Evolutionary conservation across 1,140 invertebrate species (phyloP).

Genomic region (Tenebrio molitor): DNA sequence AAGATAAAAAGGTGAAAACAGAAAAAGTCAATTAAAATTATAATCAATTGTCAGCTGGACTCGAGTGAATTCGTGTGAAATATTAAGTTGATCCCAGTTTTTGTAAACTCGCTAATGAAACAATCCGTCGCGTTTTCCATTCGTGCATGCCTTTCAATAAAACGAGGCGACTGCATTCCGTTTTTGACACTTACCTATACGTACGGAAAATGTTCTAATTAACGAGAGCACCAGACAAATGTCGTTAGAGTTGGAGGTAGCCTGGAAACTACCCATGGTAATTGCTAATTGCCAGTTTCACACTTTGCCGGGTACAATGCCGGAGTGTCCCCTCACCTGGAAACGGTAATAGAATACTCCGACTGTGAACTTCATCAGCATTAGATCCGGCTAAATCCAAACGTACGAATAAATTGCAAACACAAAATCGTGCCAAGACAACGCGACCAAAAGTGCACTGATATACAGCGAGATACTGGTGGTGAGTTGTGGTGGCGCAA

Average conservation of each 20-base stretch:
- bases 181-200: slow-evolving; percentile 12
- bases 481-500: not conserved
- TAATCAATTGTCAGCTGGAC: not conserved
- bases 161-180: not conserved
- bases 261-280: slow-evolving; percentile 22
- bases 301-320: slow-evolving; percentile 33
- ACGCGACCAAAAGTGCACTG: not conserved
- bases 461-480: too few relatives aligned
- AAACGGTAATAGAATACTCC: slow-evolving; percentile 23
- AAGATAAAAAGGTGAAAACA: too few relatives aligned
- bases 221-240: slow-evolving; percentile 4
- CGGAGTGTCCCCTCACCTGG: slow-evolving; percentile 19
- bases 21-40: too few relatives aligned
- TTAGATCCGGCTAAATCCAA: not conserved
- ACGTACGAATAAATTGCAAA: slow-evolving; percentile 14
- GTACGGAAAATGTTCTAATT: slow-evolving; percentile 16
- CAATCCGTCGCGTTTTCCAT: slow-evolving; percentile 8
- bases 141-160: not conserved
- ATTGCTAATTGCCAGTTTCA: slow-evolving; percentile 37
- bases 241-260: slow-evolving; percentile 17
- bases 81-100: slow-evolving; percentile 11
- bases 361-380: slow-evolving; percentile 4
- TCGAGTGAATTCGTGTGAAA: slow-evolving; percentile 16
- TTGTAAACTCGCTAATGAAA: slow-evolving; percentile 28
- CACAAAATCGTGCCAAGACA: not conserved